Percentiles rank a stretch among this genome's conserved stretches.
phyloP scores from a whole-genome alignment of 2,797 vertebrate species.

The Coccyzus lansbergi region DNA sequence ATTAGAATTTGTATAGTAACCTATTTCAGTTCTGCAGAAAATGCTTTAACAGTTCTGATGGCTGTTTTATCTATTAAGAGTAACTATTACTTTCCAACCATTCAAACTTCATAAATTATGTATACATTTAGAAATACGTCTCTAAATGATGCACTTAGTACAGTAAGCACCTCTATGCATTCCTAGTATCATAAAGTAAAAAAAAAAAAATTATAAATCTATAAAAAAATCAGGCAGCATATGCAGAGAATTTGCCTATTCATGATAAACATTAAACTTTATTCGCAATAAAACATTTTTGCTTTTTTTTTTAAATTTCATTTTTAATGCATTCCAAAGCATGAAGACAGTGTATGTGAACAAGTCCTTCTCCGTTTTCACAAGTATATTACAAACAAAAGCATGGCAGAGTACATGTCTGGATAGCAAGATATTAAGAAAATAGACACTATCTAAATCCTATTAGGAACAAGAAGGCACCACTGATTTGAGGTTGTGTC shows the following conservation, averaged over 20 bases:
- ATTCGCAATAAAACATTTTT: background rate
- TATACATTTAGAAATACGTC: conserved; percentile 18
- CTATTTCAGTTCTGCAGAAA: background rate
- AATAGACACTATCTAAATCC: conserved; percentile 79
- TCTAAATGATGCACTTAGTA: conserved; percentile 19
- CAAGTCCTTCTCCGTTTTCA: conserved; percentile 43
- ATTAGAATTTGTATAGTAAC: background rate
- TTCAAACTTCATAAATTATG: conserved; percentile 16
- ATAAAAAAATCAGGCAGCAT: conserved; percentile 7
- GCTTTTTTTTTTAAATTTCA: conserved; percentile 13
- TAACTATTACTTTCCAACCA: background rate
- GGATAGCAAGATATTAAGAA: conserved; percentile 77
- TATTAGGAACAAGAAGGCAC: conserved; percentile 82
- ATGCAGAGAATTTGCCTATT: conserved; percentile 3
- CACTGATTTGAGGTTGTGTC: conserved; percentile 79
- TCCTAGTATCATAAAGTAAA: background rate
- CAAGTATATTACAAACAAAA: conserved; percentile 72
- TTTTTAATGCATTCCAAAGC: conserved; percentile 50
- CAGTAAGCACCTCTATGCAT: background rate
- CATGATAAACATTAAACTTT: conserved; percentile 19
- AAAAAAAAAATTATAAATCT: conserved; percentile 8
- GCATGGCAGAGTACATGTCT: conserved; percentile 66
- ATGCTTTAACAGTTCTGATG: background rate
- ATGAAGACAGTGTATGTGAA: conserved; percentile 41
- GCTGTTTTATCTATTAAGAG: background rate